These are phyloP conservation scores for Callospermophilus lateralis DNA, from an alignment of 2,113 vertebrate genomes.

Conservation along the genomic window DNA sequence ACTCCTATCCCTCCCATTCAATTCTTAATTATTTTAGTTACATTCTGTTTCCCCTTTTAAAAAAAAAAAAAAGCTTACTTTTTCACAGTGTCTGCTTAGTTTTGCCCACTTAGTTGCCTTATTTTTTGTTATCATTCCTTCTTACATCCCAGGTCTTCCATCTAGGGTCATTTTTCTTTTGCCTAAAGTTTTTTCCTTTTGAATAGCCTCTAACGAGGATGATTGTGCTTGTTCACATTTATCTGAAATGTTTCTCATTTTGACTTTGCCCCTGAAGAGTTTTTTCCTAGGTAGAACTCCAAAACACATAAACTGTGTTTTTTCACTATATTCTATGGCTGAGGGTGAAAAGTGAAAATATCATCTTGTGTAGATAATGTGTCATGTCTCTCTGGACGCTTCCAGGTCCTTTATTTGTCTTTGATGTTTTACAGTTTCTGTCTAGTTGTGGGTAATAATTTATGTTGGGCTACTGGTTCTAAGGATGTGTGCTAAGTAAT, in stretches of 20 bases:
- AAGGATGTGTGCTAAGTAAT: slow-evolving; percentile 18
- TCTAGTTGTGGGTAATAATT: neutral
- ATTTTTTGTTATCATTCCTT: neutral
- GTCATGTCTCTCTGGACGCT: slow-evolving; percentile 5
- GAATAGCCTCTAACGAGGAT: neutral
- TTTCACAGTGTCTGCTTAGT: neutral
- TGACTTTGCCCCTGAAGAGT: neutral
- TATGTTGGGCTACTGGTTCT: neutral
- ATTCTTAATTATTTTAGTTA: neutral
- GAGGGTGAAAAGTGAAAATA: neutral
- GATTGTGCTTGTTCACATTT: neutral
- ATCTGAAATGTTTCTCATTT: neutral
- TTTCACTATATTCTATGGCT: neutral
- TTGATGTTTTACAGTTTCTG: neutral
- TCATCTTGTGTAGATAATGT: neutral
- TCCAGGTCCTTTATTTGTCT: slow-evolving; percentile 52
- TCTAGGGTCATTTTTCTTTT: neutral
- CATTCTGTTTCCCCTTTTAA: neutral
- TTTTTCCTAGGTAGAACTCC: neutral
- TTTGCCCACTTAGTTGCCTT: neutral
- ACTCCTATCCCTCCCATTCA: neutral
- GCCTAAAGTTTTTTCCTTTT: neutral
- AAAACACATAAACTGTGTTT: neutral
- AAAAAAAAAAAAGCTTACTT: neutral
- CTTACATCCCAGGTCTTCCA: neutral